Percentiles rank a stretch among this genome's conserved stretches.
Conservation (phyloP, 2,888 invertebrate species). For the Cremastinae sp. region DNA sequence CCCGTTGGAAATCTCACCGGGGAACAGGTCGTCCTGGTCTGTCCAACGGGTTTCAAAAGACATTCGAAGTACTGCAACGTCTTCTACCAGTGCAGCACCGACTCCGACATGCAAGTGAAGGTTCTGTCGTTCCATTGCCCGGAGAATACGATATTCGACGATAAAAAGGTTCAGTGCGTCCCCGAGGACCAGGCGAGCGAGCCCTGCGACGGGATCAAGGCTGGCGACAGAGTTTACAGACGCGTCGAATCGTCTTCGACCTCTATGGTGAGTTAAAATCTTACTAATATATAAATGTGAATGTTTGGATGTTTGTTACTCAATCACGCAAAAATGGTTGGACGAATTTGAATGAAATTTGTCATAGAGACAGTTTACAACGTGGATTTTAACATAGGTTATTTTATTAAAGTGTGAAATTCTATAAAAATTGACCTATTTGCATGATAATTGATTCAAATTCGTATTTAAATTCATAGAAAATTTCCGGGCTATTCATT, state of each 20-base stretch:
- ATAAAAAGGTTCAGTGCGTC: constrained; percentile 87
- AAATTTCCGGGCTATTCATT: no score
- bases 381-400: no score
- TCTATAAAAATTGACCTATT: no score
- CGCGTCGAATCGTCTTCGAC: constrained; percentile 81
- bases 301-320: no score
- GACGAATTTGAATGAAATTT: no score
- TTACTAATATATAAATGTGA: background rate
- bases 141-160: constrained; percentile 88
- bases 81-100: constrained; percentile 91
- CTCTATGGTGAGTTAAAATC: constrained; percentile 83
- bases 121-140: constrained; percentile 89
- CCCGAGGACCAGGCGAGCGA: constrained; percentile 83
- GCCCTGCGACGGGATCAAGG: constrained; percentile 83
- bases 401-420: no score
- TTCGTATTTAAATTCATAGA: no score
- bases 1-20: constrained; percentile 82
- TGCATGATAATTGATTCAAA: no score
- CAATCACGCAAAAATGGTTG: no score
- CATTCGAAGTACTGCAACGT: constrained; percentile 92
- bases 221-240: constrained; percentile 83
- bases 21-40: constrained; percentile 87
- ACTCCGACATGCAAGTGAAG: constrained; percentile 86
- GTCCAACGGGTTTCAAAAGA: constrained; percentile 91
- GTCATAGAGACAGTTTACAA: no score